Evolutionary conservation across 1,140 invertebrate species (phyloP).

Genomic region (Calosoma granatense): DNA sequence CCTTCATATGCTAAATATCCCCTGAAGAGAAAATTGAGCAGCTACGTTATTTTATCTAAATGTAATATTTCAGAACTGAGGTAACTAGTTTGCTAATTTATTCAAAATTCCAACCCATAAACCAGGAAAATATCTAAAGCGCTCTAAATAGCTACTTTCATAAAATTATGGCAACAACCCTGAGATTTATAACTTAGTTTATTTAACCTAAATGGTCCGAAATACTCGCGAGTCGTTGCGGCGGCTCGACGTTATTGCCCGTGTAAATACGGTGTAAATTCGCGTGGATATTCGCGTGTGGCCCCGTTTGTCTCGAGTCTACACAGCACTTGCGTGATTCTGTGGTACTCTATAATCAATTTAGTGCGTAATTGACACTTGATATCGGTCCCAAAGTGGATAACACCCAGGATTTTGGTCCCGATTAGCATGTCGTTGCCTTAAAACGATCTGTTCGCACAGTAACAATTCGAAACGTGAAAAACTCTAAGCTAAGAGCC

Average conservation of each 20-base stretch:
- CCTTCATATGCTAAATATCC: too few species aligned
- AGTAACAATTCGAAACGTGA: too few species aligned
- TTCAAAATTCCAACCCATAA: too few species aligned
- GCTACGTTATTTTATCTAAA: too few species aligned
- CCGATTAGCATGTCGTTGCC: constrained; percentile 1
- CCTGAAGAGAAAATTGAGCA: too few species aligned
- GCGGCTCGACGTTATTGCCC: too few species aligned
- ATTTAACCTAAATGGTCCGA: not conserved
- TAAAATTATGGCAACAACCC: not conserved
- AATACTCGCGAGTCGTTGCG: not conserved
- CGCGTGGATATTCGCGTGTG: not conserved
- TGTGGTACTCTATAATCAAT: constrained; percentile 5
- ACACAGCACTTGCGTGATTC: not conserved
- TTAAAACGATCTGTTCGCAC: not conserved
- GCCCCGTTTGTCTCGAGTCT: not conserved
- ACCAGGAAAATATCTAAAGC: too few species aligned
- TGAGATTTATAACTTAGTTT: not conserved
- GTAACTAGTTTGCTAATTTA: too few species aligned
- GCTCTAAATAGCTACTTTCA: too few species aligned
- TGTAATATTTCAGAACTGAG: too few species aligned
- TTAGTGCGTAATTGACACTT: constrained; percentile 7
- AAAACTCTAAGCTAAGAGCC: too few species aligned
- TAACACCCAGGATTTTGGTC: constrained; percentile 3
- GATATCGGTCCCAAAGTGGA: constrained; percentile 1
- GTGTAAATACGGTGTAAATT: not conserved